Evolutionary conservation across 2,113 vertebrate species (phyloP), one percentile per base, ranked within the genome.

Genomic region (Tricholaema leucomelas): DNA sequence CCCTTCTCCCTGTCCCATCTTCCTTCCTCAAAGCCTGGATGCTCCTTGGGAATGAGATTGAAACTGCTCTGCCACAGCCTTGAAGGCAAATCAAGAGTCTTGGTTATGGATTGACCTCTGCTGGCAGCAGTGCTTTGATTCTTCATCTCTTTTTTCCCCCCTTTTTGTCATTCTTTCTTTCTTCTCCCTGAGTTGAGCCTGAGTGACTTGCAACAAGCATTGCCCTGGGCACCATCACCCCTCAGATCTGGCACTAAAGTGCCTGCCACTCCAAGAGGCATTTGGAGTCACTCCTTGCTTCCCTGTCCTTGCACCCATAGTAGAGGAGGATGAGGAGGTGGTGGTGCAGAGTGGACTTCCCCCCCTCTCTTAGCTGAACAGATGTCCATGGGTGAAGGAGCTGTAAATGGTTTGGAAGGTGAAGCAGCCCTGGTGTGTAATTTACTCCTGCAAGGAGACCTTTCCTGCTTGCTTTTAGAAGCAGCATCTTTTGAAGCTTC

Each of bases 351-450:
- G 35, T 8, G 61, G 81, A 28, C 50, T 70, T 72, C 33, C n/a
- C 31, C 35, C 54, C 8, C 3, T 42, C 66, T 50, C 31, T 28
- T 70, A 58, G 42, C 65, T 13, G 2, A 74, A 58, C 19, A 50
- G 67, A 6, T 54, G 63, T 50, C 54, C 2, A 0, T 35, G 64
- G 27, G 21, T 44, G 40, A 50, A 81, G 65, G 40, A 73, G 64
- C 4, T 63, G 7, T 92, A 85, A 72, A 67, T 92, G 93, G 87
- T 81, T 80, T 81, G 94, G 93, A 94, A 94, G 85, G 83, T 13
- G 4, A 74, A 87, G 71, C 24, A 35, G 58, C 65, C 80, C 75
- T 1, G 2, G 70, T 83, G 31, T 65, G 3, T 73, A 81, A 75
- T 80, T 89, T 93, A 69, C 69, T 72, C 36, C 66, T 59, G 40